Conservation (phyloP, 2,797 vertebrate species). For the Fratercula arctica region DNA sequence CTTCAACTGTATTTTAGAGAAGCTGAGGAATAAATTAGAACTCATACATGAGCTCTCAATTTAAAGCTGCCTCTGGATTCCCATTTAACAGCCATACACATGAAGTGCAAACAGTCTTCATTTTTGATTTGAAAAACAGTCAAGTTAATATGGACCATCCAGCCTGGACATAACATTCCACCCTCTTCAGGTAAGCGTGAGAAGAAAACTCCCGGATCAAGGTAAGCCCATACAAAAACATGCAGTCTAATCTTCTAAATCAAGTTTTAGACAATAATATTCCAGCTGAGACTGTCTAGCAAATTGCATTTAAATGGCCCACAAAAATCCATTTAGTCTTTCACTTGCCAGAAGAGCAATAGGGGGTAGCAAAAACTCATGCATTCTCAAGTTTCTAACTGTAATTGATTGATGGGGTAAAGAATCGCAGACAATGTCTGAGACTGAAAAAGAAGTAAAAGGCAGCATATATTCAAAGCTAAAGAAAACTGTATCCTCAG, state of each 20-base stretch:
- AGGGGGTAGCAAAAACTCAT: constrained; percentile 16
- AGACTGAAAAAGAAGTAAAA: background rate
- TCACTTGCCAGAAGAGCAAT: constrained; percentile 9
- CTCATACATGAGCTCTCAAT: background rate
- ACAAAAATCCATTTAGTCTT: constrained; percentile 55
- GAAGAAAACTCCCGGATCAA: constrained; percentile 3
- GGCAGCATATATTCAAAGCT: background rate
- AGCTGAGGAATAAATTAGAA: constrained; percentile 13
- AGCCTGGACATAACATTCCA: background rate
- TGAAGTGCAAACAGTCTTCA: background rate
- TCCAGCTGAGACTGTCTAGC: constrained; percentile 20
- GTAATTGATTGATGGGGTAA: constrained; percentile 10
- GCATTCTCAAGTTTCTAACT: constrained; percentile 12
- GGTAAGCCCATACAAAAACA: constrained; percentile 1
- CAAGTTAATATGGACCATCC: background rate
- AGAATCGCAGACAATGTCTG: background rate
- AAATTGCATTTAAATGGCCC: constrained; percentile 53
- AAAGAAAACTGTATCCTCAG: background rate
- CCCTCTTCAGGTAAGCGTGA: background rate
- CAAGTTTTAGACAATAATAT: constrained; percentile 27
- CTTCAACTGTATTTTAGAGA: background rate
- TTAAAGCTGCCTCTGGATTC: constrained; percentile 16
- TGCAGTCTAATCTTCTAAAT: background rate
- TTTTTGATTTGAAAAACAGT: constrained; percentile 10
- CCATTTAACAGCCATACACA: background rate